These are phyloP conservation scores for Chelonus insularis DNA, from an alignment of 1,140 invertebrate species.

Conservation along the genomic window DNA sequence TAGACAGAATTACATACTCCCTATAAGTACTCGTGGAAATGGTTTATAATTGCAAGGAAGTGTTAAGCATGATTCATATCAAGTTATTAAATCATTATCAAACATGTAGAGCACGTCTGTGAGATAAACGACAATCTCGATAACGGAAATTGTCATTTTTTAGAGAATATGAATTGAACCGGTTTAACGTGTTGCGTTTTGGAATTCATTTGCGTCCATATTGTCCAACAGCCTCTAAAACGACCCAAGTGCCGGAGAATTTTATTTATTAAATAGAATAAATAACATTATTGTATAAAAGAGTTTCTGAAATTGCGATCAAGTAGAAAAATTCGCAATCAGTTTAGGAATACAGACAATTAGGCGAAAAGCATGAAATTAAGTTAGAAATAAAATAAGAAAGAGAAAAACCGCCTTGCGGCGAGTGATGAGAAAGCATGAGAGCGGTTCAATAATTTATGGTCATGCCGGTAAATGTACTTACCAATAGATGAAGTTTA, in stretches of 20 bases:
- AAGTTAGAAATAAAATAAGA: not conserved
- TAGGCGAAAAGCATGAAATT: slow-evolving; percentile 14
- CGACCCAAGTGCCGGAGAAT: slow-evolving; percentile 14
- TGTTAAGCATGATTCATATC: too few species aligned
- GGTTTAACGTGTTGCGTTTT: slow-evolving; percentile 30
- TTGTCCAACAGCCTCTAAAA: slow-evolving; percentile 30
- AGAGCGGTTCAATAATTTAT: slow-evolving; percentile 17
- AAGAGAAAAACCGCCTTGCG: slow-evolving; percentile 28
- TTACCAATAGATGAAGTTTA: not conserved
- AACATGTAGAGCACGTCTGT: too few species aligned
- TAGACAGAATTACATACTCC: too few species aligned
- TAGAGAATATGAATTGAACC: not conserved
- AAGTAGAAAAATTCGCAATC: too few species aligned
- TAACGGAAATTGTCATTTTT: too few species aligned
- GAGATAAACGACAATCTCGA: not conserved
- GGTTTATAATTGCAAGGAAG: too few species aligned
- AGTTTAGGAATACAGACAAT: too few species aligned
- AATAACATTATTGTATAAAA: too few species aligned
- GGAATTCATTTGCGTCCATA: slow-evolving; percentile 30
- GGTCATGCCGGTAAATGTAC: slow-evolving; percentile 29
- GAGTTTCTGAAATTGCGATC: too few species aligned
- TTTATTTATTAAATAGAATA: not conserved
- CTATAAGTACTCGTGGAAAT: too few species aligned
- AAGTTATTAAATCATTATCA: too few species aligned
- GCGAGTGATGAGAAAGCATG: slow-evolving; percentile 24